Evolutionary conservation across 2,797 vertebrate genomes (phyloP), one percentile per base, ranked within the genome.

Genomic region (Galago senegalensis): DNA sequence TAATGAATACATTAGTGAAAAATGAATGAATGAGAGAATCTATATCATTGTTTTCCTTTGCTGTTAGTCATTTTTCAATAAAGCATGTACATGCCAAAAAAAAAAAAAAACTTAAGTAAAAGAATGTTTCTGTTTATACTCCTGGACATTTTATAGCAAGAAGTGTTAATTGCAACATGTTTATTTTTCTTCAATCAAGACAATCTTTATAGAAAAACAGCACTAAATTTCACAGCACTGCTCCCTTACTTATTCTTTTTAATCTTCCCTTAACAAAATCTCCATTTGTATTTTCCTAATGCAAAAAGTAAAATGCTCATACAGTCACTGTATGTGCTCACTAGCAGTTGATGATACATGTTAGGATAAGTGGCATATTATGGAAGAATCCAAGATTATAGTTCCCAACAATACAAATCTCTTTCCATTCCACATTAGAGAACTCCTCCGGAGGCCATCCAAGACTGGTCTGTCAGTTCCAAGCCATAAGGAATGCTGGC

Each of bases 101-200:
- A 49, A 60, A 16, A 63, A 49, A 60, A 16, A 37, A n/a, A 5
- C 12, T 65, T 82, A 84, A 93, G 53, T 46, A 40, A 61, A 46
- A 73, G 8, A 58, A 58, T 12, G 29, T 56, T 69, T 5, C 14
- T 85, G 3, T 82, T 72, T 56, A 20, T 76, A 61, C 23, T 61
- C 3, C 2, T 76, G n/a, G 25, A n/a, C 1, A 13, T 40, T 93
- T 84, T 61, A 60, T 46, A 72, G 29, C 49, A 46, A 12, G 65
- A 75, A 73, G 6, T 83, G 56, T 53, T 81, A 77, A 60, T 46
- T 87, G 34, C 18, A 53, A 43, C 20, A 43, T 84, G 29, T 40
- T 93, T 88, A 20, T 67, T 94, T 82, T 53, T 83, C 49, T 84
- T 69, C 53, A 76, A 80, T 43, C 3, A 91, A 91, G 65, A 49